phyloP scores from a whole-genome alignment of 1,140 invertebrate species.

The Bombus polaris region DNA sequence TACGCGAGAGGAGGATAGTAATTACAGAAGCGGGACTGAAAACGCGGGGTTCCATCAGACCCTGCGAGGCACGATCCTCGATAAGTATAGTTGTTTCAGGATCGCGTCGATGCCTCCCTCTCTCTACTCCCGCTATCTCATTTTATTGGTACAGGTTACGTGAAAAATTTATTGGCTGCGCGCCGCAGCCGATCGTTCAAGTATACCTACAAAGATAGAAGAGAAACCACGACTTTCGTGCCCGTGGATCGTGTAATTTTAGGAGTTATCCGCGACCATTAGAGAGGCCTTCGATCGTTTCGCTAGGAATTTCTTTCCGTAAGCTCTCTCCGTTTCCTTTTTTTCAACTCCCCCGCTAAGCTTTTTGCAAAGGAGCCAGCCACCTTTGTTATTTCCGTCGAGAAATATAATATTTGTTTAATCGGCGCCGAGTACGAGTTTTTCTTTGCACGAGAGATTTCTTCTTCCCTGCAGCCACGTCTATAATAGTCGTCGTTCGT shows the following conservation, averaged over 20 bases:
- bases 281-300: neutral
- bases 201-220: conserved; percentile 49
- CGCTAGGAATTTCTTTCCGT: conserved; percentile 13
- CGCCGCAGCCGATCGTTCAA: conserved; percentile 44
- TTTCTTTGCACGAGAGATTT: neutral
- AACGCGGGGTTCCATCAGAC: conserved; percentile 72
- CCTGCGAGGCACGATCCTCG: conserved; percentile 81
- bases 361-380: neutral
- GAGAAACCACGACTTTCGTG: conserved; percentile 30
- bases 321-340: neutral
- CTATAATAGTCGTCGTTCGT: conserved; percentile 49
- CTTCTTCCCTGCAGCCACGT: conserved; percentile 49
- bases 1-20: conserved; percentile 76
- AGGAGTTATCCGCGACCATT: conserved; percentile 19
- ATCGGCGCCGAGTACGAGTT: too few relatives aligned
- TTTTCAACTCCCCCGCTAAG: neutral
- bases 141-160: conserved; percentile 80
- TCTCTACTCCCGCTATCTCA: conserved; percentile 79
- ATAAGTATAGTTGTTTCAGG: conserved; percentile 82
- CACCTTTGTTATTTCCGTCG: neutral
- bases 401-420: neutral
- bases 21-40: conserved; percentile 82
- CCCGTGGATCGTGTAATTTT: conserved; percentile 31
- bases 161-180: conserved; percentile 76
- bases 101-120: conserved; percentile 76